Evolutionary conservation across 2,797 vertebrate species (phyloP).

Genomic region (Craterocephalus amniculus): DNA sequence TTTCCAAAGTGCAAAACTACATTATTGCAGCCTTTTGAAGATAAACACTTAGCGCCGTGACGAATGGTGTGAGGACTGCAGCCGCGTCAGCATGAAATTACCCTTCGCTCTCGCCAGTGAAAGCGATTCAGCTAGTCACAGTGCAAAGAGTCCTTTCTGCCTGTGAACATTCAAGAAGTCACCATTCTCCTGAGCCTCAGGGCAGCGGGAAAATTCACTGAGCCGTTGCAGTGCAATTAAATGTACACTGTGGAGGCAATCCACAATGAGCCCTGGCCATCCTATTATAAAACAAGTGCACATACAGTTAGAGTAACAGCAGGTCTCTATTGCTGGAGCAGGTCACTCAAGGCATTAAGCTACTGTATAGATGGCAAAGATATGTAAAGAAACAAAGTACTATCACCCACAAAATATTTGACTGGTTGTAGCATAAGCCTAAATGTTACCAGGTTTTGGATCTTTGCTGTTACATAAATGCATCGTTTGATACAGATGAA

Average conservation of each 20-base stretch:
- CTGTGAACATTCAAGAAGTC: slow-evolving; percentile 17
- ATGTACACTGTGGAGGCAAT: slow-evolving; percentile 17
- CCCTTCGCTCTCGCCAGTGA: not conserved
- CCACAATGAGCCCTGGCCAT: not conserved
- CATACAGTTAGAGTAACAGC: slow-evolving; percentile 12
- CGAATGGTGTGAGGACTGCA: slow-evolving; percentile 6
- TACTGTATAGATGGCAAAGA: not conserved
- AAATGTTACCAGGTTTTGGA: not conserved
- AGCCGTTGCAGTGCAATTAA: slow-evolving; percentile 30
- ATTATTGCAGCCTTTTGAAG: slow-evolving; percentile 4
- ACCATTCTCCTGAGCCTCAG: slow-evolving; percentile 10
- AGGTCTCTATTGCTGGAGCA: slow-evolving; percentile 1
- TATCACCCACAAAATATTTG: not conserved
- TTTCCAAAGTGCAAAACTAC: slow-evolving; percentile 2
- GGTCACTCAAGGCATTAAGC: not conserved
- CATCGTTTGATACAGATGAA: too few relatives aligned
- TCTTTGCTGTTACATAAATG: too few relatives aligned
- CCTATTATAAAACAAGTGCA: slow-evolving; percentile 13
- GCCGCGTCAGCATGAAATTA: slow-evolving; percentile 20
- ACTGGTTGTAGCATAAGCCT: not conserved
- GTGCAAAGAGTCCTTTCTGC: slow-evolving; percentile 8
- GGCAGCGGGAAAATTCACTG: slow-evolving; percentile 5
- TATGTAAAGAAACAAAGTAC: not conserved
- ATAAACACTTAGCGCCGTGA: slow-evolving; percentile 17
- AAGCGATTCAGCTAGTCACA: slow-evolving; percentile 11